Evolutionary conservation across 2,888 invertebrate genomes (phyloP).

Genomic region (Euzophera pinguis): DNA sequence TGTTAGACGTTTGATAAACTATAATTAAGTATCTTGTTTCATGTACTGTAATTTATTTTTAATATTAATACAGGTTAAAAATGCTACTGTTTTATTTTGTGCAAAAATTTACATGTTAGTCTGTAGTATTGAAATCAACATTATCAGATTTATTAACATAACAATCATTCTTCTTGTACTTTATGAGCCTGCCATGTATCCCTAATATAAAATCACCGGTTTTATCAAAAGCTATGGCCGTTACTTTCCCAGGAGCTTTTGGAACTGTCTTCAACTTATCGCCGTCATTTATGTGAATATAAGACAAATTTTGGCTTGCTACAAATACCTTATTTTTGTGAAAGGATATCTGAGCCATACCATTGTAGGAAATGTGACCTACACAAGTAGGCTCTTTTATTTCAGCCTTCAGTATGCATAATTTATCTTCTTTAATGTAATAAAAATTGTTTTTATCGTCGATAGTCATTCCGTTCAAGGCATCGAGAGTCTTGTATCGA

Average conservation of each 20-base stretch:
- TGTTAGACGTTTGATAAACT: too few relatives aligned
- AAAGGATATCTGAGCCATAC: conserved; percentile 58
- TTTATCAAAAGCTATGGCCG: conserved; percentile 58
- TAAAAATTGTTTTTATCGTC: conserved; percentile 62
- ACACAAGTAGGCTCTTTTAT: conserved; percentile 41
- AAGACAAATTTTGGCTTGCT: conserved; percentile 51
- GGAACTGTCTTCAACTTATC: conserved; percentile 43
- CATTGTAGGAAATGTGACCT: conserved; percentile 48
- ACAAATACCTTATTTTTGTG: conserved; percentile 49
- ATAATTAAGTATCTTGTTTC: not conserved
- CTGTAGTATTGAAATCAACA: conserved; percentile 4
- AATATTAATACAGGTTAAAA: conserved; percentile 29
- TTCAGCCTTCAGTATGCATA: conserved; percentile 49
- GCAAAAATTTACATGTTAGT: conserved; percentile 17
- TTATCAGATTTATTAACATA: conserved; percentile 30
- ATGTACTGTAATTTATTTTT: conserved; percentile 34
- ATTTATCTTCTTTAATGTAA: conserved; percentile 49
- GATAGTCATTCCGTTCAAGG: conserved; percentile 55
- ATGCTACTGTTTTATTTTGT: conserved; percentile 14
- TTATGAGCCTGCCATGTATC: conserved; percentile 46
- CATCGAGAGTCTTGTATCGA: conserved; percentile 44
- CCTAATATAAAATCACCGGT: conserved; percentile 54
- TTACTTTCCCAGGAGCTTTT: conserved; percentile 48
- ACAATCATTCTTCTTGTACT: conserved; percentile 52
- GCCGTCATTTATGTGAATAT: conserved; percentile 55